Base-by-base conservation (phyloP, 2,797 vertebrate genomes). In the Synanceia verrucosa region DNA sequence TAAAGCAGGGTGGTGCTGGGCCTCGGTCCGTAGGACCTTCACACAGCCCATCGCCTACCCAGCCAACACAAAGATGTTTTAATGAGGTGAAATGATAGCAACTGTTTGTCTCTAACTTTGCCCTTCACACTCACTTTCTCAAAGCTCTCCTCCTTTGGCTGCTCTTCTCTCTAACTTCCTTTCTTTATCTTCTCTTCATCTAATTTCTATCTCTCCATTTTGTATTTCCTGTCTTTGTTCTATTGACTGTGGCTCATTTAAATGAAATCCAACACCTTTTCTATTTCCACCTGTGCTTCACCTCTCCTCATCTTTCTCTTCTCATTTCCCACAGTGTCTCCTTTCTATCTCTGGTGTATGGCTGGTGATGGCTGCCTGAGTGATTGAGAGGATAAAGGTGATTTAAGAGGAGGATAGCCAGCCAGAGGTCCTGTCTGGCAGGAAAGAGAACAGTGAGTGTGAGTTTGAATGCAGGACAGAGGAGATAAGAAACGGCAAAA, bases 61-160 rank as follows among this genome's bases (percentile, higher is more conserved):
- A 68, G 74, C 78, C 66, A 83, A 81, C 71, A 78, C 72, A 76
- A 68, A 86, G 68, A 81, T 64, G 13, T 72, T 80, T 87, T 88
- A 82, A 89, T 63, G 52, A 75, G 34, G 24, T 67, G 57, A 77
- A 86, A 58, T 81, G 48, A 86, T 79, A 51, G 71, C 43, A 34
- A 13, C 3, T 6, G 37, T 76, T 71, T 72, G 44, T 71, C 50
- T 63, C 55, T 6, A 6, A 73, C 67, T 78, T 62, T 65, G 65
- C 55, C 82, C 64, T 79, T 82, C 67, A 78, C 65, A 63, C 53
- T 78, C 52, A 48, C 36, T 80, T 65, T 66, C 70, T 52, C 53
- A 52, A 52, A 53, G 46, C 36, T 61, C 46, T 37, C n/a, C n/a
- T 5, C 33, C 19, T 65, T 43, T 29, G 58, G 21, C 56, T 36